Conservation (phyloP, 2,113 vertebrate species). For the Nesoenas mayeri region DNA sequence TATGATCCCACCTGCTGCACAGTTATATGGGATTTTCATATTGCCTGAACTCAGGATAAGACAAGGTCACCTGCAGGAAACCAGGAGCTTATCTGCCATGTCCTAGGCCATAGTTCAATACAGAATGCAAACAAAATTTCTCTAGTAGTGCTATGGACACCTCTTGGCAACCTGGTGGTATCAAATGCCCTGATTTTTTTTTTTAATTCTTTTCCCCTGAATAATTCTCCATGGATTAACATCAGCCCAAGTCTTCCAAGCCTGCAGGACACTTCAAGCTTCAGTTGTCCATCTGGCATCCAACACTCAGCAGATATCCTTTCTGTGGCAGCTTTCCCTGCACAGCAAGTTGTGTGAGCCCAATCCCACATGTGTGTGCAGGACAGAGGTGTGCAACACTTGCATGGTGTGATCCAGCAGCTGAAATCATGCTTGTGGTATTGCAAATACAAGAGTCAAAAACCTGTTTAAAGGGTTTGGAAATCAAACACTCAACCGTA, state of each 20-base stretch:
- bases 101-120: not conserved
- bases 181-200: not conserved
- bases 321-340: not conserved
- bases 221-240: not conserved
- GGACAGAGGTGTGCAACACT: not conserved
- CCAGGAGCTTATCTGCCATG: not conserved
- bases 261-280: not conserved
- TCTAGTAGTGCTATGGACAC: not conserved
- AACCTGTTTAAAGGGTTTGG: conserved; percentile 41
- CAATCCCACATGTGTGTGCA: not conserved
- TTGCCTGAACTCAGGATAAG: not conserved
- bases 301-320: not conserved
- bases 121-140: not conserved
- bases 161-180: not conserved
- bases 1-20: not conserved
- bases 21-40: not conserved
- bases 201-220: not conserved
- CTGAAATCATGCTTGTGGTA: conserved; percentile 29
- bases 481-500: conserved; percentile 8
- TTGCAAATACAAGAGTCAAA: not conserved
- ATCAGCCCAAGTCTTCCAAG: not conserved
- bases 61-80: not conserved
- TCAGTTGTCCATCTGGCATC: not conserved
- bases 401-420: not conserved
- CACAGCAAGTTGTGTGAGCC: not conserved